Conservation (phyloP, 2,113 vertebrate genomes). For the Paralichthys olivaceus region DNA sequence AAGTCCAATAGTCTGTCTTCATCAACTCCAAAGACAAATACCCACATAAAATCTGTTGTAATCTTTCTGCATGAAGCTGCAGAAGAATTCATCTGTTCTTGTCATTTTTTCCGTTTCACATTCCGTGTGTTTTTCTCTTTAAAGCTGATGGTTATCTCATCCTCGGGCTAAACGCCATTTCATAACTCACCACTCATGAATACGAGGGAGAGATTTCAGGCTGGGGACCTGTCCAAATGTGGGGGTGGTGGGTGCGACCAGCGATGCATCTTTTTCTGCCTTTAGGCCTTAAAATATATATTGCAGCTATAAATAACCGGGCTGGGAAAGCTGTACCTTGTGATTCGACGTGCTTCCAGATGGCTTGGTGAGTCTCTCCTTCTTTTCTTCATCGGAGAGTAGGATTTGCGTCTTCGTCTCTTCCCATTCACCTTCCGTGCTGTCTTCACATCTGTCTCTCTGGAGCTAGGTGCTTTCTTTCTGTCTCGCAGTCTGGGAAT, state of each 20-base stretch:
- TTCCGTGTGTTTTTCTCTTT: constrained; percentile 1
- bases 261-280: neutral
- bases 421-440: constrained; percentile 79
- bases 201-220: constrained; percentile 10
- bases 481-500: constrained; percentile 78
- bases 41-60: too few relatives aligned
- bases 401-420: constrained; percentile 83
- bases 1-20: too few relatives aligned
- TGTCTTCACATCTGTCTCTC: constrained; percentile 81
- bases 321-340: constrained; percentile 82
- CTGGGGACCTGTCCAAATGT: constrained; percentile 17
- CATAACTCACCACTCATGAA: constrained; percentile 29
- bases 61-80: too few relatives aligned
- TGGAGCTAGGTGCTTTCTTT: constrained; percentile 77
- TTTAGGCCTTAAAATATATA: constrained; percentile 18
- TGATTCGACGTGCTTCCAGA: constrained; percentile 95
- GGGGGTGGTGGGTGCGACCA: constrained; percentile 14
- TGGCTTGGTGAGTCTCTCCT: constrained; percentile 97
- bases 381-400: constrained; percentile 94
- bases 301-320: constrained; percentile 21
- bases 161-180: constrained; percentile 41
- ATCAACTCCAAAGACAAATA: too few relatives aligned
- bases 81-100: neutral
- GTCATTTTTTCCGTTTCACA: neutral
- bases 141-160: constrained; percentile 45